Conservation (phyloP, 2,797 vertebrate genomes). For the Peromyscus eremicus region DNA sequence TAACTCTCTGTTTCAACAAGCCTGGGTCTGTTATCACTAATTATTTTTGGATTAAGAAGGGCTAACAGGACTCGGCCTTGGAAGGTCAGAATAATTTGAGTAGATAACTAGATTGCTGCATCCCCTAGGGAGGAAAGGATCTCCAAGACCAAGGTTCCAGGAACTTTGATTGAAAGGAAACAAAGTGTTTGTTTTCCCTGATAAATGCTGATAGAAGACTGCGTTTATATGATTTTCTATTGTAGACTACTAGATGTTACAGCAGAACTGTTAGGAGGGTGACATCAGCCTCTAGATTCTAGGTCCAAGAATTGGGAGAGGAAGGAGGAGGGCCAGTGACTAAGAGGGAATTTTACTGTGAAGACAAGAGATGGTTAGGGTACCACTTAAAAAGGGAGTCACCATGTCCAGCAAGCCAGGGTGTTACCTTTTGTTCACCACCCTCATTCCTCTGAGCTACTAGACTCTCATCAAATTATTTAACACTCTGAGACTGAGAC, state of each 20-base stretch:
- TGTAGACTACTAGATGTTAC: not conserved
- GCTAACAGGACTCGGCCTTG: conserved; percentile 85
- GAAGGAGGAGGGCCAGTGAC: not conserved
- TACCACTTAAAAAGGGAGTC: not conserved
- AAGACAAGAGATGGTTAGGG: not conserved
- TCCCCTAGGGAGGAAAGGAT: conserved; percentile 78
- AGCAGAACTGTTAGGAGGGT: not conserved
- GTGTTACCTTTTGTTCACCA: not conserved
- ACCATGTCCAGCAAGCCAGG: not conserved
- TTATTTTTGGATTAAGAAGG: conserved; percentile 87
- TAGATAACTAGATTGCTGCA: conserved; percentile 83
- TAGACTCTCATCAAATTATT: not conserved
- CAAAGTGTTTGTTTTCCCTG: conserved; percentile 74
- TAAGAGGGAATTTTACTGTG: not conserved
- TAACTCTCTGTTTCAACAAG: conserved; percentile 73
- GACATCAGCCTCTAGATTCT: not conserved
- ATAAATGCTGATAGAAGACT: conserved; percentile 78
- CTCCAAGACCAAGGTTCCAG: conserved; percentile 83
- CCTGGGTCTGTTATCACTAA: conserved; percentile 83
- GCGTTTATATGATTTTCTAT: conserved; percentile 47
- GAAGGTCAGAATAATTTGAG: conserved; percentile 85
- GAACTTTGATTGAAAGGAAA: conserved; percentile 85
- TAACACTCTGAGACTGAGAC: not conserved
- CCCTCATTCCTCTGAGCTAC: not conserved
- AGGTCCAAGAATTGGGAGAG: not conserved